A percentile compares a stretch with the other conserved stretches of the same genome.
phyloP scores from a whole-genome alignment of 92 coral and sea anemone species.

The Blastomussa wellsi region DNA sequence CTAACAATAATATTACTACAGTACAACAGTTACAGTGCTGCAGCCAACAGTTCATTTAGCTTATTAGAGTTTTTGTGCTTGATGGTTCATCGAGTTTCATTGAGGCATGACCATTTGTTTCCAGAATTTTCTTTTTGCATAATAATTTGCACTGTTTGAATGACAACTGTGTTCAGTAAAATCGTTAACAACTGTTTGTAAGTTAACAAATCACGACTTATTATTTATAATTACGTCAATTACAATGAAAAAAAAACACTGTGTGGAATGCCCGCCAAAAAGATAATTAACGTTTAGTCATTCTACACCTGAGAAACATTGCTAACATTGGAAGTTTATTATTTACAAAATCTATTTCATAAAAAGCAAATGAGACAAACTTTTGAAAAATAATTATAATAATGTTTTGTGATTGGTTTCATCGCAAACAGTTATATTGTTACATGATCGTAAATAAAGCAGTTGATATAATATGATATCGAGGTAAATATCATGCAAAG shows the following conservation, averaged over 20 bases:
- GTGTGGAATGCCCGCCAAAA: background rate
- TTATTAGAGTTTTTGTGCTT: background rate
- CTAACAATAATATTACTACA: background rate
- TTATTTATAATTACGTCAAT: background rate
- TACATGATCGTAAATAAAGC: background rate
- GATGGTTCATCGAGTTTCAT: background rate
- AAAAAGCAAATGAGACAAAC: background rate
- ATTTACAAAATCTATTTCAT: background rate
- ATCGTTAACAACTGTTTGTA: background rate
- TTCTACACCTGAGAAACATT: background rate
- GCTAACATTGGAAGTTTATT: background rate
- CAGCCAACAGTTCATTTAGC: background rate
- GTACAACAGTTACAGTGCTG: background rate
- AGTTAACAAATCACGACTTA: background rate
- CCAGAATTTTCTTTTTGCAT: background rate
- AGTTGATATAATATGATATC: background rate
- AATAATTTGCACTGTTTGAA: background rate
- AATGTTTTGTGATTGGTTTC: background rate
- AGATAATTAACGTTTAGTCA: background rate
- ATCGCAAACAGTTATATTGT: background rate
- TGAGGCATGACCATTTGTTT: background rate
- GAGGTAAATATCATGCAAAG: background rate
- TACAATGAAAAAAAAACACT: background rate
- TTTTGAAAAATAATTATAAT: too few species aligned
- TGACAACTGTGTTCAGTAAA: background rate